Conservation (phyloP, 2,113 vertebrate species). For the Pollimyrus isidori region DNA sequence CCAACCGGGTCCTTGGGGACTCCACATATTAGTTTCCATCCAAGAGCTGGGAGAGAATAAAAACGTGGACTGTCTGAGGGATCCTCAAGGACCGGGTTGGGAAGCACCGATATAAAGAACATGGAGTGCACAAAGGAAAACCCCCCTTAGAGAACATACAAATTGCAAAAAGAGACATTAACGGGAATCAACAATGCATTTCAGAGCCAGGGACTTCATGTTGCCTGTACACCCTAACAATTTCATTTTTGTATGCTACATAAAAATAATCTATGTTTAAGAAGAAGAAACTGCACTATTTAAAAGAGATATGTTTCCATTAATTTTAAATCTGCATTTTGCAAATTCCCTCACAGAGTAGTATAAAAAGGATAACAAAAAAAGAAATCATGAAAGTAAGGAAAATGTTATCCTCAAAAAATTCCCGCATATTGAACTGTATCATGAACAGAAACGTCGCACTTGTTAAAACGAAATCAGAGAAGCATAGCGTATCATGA, state of each 20-base stretch:
- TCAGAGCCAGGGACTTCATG: not conserved
- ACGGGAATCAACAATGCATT: not conserved
- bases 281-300: not conserved
- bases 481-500: not conserved
- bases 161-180: not conserved
- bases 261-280: not conserved
- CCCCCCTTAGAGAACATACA: not conserved
- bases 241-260: not conserved
- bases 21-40: not conserved
- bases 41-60: not conserved
- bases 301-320: not conserved
- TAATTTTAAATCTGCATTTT: not conserved
- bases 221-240: not conserved
- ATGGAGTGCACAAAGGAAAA: not conserved
- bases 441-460: not conserved
- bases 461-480: not conserved
- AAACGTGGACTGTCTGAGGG: not conserved
- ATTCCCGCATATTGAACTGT: not conserved
- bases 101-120: not conserved
- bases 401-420: not conserved
- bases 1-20: not conserved
- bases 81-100: not conserved
- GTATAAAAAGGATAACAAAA: not conserved
- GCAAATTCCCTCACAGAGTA: not conserved
- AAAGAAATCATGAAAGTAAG: not conserved